Evolutionary conservation across 2,797 vertebrate species (phyloP).

Genomic region (Enteromius argenteus): DNA sequence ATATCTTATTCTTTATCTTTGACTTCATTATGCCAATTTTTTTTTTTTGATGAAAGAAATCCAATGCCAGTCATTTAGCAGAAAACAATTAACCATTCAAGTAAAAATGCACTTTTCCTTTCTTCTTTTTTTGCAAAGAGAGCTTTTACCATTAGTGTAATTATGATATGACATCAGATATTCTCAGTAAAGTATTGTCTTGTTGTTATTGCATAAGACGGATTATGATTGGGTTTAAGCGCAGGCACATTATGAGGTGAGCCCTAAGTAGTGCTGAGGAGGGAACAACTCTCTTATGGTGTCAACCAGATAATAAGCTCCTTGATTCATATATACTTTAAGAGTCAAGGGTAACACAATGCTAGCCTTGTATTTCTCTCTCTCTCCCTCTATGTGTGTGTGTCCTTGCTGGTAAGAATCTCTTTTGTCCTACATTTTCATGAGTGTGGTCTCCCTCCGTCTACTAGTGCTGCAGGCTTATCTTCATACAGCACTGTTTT

Average conservation of each 20-base stretch:
- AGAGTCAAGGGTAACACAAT: conserved; percentile 74
- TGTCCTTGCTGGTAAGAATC: conserved; percentile 84
- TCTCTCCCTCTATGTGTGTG: conserved; percentile 82
- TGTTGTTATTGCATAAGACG: conserved; percentile 85
- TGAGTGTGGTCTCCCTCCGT: conserved; percentile 73
- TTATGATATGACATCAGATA: conserved; percentile 84
- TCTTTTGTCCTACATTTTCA: conserved; percentile 77
- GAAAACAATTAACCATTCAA: background rate
- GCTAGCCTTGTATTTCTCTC: conserved; percentile 74
- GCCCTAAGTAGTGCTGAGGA: conserved; percentile 81
- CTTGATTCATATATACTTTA: conserved; percentile 84
- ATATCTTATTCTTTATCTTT: background rate
- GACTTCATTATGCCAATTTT: background rate
- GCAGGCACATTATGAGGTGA: conserved; percentile 78
- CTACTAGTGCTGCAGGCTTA: conserved; percentile 82
- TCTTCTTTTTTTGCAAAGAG: conserved; percentile 11
- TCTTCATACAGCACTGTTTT: conserved; percentile 89
- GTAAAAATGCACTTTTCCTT: background rate
- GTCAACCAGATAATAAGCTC: conserved; percentile 81
- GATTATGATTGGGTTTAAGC: conserved; percentile 83
- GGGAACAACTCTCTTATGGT: conserved; percentile 72
- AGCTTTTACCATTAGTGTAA: conserved; percentile 82
- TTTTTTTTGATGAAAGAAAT: background rate
- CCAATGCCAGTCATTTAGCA: background rate
- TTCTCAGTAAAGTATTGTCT: conserved; percentile 82